A percentile compares a stretch with the other conserved stretches of the same genome.
Evolutionary conservation across 2,888 invertebrate species (phyloP).

Genomic region (Odontothrips loti): DNA sequence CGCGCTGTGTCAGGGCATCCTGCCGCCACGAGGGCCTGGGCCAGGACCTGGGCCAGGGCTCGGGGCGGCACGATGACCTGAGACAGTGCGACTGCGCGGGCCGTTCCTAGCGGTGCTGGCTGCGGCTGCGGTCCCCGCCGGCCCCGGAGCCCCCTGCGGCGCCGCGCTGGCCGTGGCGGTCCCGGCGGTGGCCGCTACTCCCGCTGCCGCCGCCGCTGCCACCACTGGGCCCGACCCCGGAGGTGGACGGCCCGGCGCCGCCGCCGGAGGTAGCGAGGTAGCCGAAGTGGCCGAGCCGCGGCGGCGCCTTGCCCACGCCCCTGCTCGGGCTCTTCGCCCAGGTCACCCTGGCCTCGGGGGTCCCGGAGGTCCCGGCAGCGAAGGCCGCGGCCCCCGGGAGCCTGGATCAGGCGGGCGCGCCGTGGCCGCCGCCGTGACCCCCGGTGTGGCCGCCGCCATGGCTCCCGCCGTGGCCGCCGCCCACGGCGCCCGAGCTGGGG

Average conservation of each 20-base stretch:
- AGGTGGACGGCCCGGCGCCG: conserved; percentile 45
- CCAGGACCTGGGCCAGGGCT: conserved; percentile 19
- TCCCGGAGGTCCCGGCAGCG: background rate
- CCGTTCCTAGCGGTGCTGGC: conserved; percentile 34
- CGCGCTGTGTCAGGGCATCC: conserved; percentile 26
- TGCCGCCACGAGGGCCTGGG: conserved; percentile 29
- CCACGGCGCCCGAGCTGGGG: conserved; percentile 26
- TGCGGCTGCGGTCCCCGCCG: conserved; percentile 36
- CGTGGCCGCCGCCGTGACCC: conserved; percentile 29
- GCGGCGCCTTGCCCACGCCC: conserved; percentile 33
- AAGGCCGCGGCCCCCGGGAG: conserved; percentile 10
- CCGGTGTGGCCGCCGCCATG: conserved; percentile 27
- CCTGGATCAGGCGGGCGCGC: background rate
- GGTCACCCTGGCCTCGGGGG: conserved; percentile 22
- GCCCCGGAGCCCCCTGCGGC: conserved; percentile 29
- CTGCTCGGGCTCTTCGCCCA: conserved; percentile 37
- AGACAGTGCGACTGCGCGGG: conserved; percentile 30
- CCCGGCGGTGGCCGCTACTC: background rate
- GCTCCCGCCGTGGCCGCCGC: conserved; percentile 33
- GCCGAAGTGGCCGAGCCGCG: conserved; percentile 37
- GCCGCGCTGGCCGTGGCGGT: background rate
- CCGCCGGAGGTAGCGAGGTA: conserved; percentile 41
- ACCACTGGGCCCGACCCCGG: conserved; percentile 38
- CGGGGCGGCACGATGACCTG: conserved; percentile 31
- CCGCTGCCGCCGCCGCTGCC: background rate